A percentile compares a stretch with the other conserved stretches of the same genome.
Conservation (phyloP, 92 coral and sea anemone genomes). For the Palythoa grandiflora region DNA sequence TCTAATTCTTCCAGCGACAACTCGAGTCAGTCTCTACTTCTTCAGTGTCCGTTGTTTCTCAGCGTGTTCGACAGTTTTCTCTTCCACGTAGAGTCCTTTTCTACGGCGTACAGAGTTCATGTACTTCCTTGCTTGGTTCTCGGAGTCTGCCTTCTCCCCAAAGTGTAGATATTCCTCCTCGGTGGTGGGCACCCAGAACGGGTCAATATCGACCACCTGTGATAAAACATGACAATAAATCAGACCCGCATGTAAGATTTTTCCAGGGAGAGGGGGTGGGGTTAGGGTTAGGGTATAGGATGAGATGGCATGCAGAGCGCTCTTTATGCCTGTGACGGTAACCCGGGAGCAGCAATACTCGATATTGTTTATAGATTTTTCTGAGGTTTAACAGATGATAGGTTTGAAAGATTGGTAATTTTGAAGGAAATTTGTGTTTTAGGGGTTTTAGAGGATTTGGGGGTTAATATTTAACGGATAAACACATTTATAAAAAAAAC, state of each 20-base stretch:
- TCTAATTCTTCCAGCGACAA: slow-evolving; percentile 64
- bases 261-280: too few species aligned
- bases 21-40: slow-evolving; percentile 51
- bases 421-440: too few species aligned
- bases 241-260: neutral
- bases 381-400: too few species aligned
- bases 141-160: slow-evolving; percentile 99
- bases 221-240: neutral
- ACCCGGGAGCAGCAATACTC: too few species aligned
- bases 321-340: too few species aligned
- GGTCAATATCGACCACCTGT: slow-evolving; percentile 94
- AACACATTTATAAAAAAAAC: too few species aligned
- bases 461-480: too few species aligned
- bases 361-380: too few species aligned
- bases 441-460: too few species aligned
- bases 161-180: slow-evolving; percentile 97
- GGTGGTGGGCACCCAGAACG: slow-evolving; percentile 98
- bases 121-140: slow-evolving; percentile 97
- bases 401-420: too few species aligned
- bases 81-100: slow-evolving; percentile 95
- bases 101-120: slow-evolving; percentile 96
- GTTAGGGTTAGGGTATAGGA: too few species aligned
- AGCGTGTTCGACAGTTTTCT: slow-evolving; percentile 97
- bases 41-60: slow-evolving; percentile 98
- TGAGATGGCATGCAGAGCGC: too few species aligned